Percentiles rank a stretch among this genome's conserved stretches.
These are phyloP conservation scores for Sweltsa coloradensis DNA, from an alignment of 1,140 invertebrate genomes.

Conservation along the genomic window DNA sequence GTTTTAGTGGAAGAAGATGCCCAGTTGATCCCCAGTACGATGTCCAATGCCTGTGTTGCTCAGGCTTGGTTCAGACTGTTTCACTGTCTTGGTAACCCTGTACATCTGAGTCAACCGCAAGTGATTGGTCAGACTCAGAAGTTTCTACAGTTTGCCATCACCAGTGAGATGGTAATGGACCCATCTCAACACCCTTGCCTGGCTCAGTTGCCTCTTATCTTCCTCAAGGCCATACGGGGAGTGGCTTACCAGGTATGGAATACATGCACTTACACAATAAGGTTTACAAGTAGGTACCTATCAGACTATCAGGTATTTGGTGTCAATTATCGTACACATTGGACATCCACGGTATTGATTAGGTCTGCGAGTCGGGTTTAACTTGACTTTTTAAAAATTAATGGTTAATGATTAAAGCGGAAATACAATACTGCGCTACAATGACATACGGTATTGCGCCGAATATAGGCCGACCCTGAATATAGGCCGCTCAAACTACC, in stretches of 20 bases:
- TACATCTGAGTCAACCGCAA: slow-evolving; percentile 77
- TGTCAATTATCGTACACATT: too few relatives aligned
- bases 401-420: too few relatives aligned
- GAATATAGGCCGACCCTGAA: too few relatives aligned
- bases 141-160: slow-evolving; percentile 60
- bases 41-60: slow-evolving; percentile 78
- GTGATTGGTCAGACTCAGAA: slow-evolving; percentile 76
- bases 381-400: too few relatives aligned
- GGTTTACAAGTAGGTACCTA: too few relatives aligned
- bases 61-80: slow-evolving; percentile 92
- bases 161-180: slow-evolving; percentile 59
- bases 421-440: too few relatives aligned
- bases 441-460: too few relatives aligned
- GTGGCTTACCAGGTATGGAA: slow-evolving; percentile 78
- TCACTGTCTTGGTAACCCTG: slow-evolving; percentile 87
- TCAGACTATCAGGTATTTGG: too few relatives aligned
- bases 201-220: slow-evolving; percentile 75
- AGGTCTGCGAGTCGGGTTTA: too few relatives aligned
- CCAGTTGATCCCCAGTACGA: slow-evolving; percentile 63
- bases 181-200: slow-evolving; percentile 87
- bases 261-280: too few relatives aligned
- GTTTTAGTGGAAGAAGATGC: slow-evolving; percentile 70
- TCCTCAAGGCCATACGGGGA: slow-evolving; percentile 87
- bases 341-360: too few relatives aligned
- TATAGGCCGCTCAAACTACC: too few relatives aligned